Evolutionary conservation across 2,797 vertebrate species (phyloP).

Genomic region (Lagorchestes hirsutus): DNA sequence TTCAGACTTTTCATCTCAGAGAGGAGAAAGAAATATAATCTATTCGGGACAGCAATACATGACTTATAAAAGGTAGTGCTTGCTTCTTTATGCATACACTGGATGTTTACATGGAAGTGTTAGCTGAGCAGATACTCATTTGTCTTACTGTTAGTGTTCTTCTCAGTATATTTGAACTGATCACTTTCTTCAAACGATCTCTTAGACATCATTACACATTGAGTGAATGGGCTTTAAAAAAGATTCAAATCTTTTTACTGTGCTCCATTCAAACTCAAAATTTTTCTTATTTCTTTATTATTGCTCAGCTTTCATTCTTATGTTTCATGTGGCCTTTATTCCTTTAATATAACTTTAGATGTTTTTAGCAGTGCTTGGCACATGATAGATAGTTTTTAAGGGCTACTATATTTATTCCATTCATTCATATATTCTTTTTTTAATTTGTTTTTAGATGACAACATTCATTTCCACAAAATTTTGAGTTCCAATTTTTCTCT

Average conservation of each 20-base stretch:
- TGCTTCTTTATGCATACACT: conserved; percentile 38
- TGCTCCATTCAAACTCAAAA: not conserved
- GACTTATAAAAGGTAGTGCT: not conserved
- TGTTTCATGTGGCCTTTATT: not conserved
- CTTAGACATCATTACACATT: not conserved
- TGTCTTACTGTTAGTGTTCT: not conserved
- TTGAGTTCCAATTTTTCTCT: no score
- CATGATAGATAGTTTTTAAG: not conserved
- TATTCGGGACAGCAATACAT: not conserved
- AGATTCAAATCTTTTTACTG: not conserved
- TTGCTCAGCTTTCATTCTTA: not conserved
- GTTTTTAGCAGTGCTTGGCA: not conserved
- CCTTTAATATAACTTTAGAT: not conserved
- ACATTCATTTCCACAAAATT: no score
- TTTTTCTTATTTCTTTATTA: not conserved
- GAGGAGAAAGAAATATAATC: not conserved
- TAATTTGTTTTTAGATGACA: no score
- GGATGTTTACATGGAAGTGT: not conserved
- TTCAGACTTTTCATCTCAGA: not conserved
- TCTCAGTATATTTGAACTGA: not conserved
- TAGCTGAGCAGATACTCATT: conserved; percentile 3
- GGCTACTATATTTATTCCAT: not conserved
- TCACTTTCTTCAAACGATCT: not conserved
- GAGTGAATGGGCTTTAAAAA: not conserved
- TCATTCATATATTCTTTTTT: not conserved